Conservation (phyloP, 2,888 invertebrate species). For the Drosophila leonis region DNA sequence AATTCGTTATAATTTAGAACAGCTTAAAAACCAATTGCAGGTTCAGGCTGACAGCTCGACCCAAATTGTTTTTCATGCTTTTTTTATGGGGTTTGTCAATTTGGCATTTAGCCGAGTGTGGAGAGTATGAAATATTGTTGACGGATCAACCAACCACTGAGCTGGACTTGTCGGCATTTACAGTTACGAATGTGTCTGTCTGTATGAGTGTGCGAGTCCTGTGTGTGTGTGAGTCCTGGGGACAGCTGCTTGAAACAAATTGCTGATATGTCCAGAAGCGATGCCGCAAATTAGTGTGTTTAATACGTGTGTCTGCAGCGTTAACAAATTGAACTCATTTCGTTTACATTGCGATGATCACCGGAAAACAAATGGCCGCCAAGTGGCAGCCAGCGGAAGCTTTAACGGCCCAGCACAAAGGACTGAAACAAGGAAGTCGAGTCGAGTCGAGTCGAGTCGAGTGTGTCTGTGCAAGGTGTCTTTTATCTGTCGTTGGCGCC, state of each 20-base stretch:
- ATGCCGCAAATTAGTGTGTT: slow-evolving; percentile 82
- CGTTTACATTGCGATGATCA: slow-evolving; percentile 80
- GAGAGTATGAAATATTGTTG: slow-evolving; percentile 48
- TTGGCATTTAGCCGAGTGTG: slow-evolving; percentile 46
- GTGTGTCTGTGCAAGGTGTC: slow-evolving; percentile 21
- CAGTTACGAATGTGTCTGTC: slow-evolving; percentile 19
- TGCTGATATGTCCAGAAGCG: slow-evolving; percentile 80
- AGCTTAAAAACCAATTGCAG: slow-evolving; percentile 5
- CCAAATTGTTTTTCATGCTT: slow-evolving; percentile 30
- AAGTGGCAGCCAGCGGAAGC: slow-evolving; percentile 42
- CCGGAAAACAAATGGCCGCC: slow-evolving; percentile 76
- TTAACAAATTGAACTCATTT: slow-evolving; percentile 80
- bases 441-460: not conserved
- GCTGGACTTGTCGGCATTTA: slow-evolving; percentile 37
- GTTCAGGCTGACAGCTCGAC: slow-evolving; percentile 11
- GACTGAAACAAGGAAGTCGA: slow-evolving; percentile 4
- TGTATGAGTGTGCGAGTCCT: slow-evolving; percentile 11
- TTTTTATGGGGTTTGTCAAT: slow-evolving; percentile 71
- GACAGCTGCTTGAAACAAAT: slow-evolving; percentile 81
- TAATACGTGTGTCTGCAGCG: slow-evolving; percentile 70
- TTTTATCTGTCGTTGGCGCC: slow-evolving; percentile 31
- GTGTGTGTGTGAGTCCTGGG: slow-evolving; percentile 41
- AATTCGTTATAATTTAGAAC: slow-evolving; percentile 6
- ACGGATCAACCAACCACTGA: slow-evolving; percentile 62
- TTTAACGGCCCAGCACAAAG: slow-evolving; percentile 46